Base-by-base conservation (phyloP, 2,888 invertebrate genomes). In the Alviniconcha strummeri region DNA sequence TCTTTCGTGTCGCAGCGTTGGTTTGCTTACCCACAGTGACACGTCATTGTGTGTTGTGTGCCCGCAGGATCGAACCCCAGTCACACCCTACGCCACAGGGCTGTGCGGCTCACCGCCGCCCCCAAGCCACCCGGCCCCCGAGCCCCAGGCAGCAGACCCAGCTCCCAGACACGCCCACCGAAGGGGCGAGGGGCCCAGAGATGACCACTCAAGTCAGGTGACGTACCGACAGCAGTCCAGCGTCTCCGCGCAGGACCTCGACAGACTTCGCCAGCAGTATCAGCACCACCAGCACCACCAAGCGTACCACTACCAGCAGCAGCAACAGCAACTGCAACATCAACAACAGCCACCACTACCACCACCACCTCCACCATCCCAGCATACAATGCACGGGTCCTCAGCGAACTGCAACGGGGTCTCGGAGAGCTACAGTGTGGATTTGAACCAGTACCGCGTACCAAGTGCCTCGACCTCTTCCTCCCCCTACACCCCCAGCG, bases 51-150 rank as follows among this genome's bases (percentile, higher is more conserved):
- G 60, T 13, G 13, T 60, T 11, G 9, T 60, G 8, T 13, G 8
- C 60, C 13, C 11, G 19, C 81, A 81, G 81, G 74, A 80, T 17
- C 80, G 84, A 64, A 8, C 57, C 3, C 52, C 64, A 7, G 72
- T 78, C 15, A 56, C 79, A 0, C 79, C 79, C 15, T 78, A 79
- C 81, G 84, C 77, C 36, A 76, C 75, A 55, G 81, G 71, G 17
- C 64, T 81, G 57, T 84, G 84, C 54, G 56, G 56, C 9, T 67
- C 80, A 57, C 69, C 57, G 4, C 67, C 80, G 19, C 64, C 75
- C 55, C 11, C 77, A 6, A 2, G 36, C 81, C 69, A 56, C 36
- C 75, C 74, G 52, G 57, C 75, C 72, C 57, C 54, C 77, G 78
- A n/a, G 15, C 71, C 56, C 17, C 56, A 71, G 60, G 15, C 55